Evolutionary conservation across 2,888 invertebrate species (phyloP).

Genomic region (Chalcosyrphus nemorum): DNA sequence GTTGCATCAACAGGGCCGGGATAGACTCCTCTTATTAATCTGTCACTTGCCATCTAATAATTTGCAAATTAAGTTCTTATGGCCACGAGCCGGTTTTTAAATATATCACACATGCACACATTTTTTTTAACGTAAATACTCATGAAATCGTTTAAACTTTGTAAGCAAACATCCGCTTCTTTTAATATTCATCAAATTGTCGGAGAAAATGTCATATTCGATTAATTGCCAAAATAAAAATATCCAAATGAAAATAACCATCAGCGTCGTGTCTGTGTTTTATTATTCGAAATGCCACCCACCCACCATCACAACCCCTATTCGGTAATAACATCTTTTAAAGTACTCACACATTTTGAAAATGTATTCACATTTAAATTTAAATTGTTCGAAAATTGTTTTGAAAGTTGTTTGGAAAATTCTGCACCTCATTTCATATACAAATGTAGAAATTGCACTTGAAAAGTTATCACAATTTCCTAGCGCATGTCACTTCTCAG

Average conservation of each 20-base stretch:
- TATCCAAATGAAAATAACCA: not conserved
- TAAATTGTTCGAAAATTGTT: conserved; percentile 22
- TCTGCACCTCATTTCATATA: not conserved
- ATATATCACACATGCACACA: not conserved
- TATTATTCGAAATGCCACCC: not conserved
- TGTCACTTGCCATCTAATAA: no score
- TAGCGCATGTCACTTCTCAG: conserved; percentile 4
- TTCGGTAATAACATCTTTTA: conserved; percentile 19
- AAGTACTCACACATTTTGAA: conserved; percentile 9
- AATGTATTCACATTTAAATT: conserved; percentile 22
- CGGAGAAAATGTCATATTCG: not conserved
- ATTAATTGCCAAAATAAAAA: not conserved
- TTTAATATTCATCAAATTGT: not conserved
- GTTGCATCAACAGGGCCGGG: not conserved
- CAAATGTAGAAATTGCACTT: conserved; percentile 19
- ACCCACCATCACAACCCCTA: not conserved
- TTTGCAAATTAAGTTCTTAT: no score
- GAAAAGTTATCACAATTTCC: not conserved
- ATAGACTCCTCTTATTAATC: no score
- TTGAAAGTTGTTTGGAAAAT: conserved; percentile 17
- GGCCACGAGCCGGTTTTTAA: no score
- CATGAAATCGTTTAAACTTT: not conserved
- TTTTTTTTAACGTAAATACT: not conserved
- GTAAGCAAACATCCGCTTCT: not conserved
- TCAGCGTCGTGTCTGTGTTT: not conserved